These are phyloP conservation scores for Eledone cirrhosa DNA, from an alignment of 2,888 invertebrate species.

Conservation along the genomic window DNA sequence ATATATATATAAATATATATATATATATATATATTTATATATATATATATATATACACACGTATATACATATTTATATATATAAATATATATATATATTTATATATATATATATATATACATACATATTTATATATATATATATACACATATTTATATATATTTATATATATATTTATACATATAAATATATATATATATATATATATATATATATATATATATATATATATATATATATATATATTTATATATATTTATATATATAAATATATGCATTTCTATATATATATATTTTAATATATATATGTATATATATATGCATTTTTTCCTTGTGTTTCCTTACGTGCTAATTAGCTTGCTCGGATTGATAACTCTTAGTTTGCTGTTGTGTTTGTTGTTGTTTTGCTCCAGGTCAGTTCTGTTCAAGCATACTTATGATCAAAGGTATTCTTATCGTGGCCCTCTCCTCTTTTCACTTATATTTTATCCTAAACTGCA, in stretches of 20 bases:
- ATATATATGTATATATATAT: conserved; percentile 1
- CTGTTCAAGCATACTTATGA: too few species aligned
- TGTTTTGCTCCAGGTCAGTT: too few species aligned
- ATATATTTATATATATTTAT: neutral
- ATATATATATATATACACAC: neutral
- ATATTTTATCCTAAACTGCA: too few species aligned
- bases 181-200: neutral
- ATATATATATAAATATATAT: neutral
- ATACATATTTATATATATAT: neutral
- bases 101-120: neutral
- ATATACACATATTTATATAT: neutral
- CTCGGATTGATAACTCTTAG: too few species aligned
- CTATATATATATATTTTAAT: neutral
- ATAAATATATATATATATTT: neutral
- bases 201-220: neutral
- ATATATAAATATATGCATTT: neutral
- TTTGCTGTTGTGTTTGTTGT: too few species aligned
- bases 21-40: neutral
- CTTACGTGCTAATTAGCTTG: too few species aligned
- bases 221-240: conserved; percentile 2
- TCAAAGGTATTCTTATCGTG: too few species aligned
- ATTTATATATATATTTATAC: neutral
- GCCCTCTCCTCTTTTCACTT: too few species aligned
- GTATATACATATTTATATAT: neutral
- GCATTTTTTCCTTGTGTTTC: too few species aligned